Conservation (phyloP, 2,797 vertebrate genomes). For the Kryptolebias ocellatus region DNA sequence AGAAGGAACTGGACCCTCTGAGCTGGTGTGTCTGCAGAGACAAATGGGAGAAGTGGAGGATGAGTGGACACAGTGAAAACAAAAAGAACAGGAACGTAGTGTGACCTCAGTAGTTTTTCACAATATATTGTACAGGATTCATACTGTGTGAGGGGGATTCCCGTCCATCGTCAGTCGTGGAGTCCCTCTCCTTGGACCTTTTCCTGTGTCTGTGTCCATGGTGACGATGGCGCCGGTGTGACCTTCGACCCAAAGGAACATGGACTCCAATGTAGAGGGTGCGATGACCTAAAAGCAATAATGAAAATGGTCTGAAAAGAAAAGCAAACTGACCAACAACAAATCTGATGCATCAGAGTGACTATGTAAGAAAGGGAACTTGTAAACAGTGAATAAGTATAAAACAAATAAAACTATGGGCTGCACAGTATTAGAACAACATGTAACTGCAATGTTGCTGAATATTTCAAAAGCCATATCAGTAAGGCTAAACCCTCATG, state of each 20-base stretch:
- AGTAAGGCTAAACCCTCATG: no score
- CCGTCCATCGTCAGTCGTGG: constrained; percentile 90
- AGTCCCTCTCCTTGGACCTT: constrained; percentile 94
- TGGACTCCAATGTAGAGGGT: constrained; percentile 98
- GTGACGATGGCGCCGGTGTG: constrained; percentile 94
- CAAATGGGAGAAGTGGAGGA: background rate
- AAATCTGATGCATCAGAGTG: no score
- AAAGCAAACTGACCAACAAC: no score
- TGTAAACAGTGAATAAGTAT: no score
- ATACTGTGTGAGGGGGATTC: constrained; percentile 96
- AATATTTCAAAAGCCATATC: no score
- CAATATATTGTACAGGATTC: constrained; percentile 25
- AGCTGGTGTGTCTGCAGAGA: constrained; percentile 90
- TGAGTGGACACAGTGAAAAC: background rate
- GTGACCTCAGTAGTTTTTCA: background rate
- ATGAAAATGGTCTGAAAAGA: no score
- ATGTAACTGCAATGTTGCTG: no score
- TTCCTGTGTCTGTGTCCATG: constrained; percentile 97
- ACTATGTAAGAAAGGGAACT: no score
- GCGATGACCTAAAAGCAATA: constrained; percentile 84
- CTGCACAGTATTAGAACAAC: no score
- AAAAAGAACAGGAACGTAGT: background rate
- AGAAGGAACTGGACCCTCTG: constrained; percentile 98
- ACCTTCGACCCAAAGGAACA: constrained; percentile 92
- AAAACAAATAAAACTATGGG: no score